Evolutionary conservation across 2,888 invertebrate genomes (phyloP).

Genomic region (Diplolepis rosae): DNA sequence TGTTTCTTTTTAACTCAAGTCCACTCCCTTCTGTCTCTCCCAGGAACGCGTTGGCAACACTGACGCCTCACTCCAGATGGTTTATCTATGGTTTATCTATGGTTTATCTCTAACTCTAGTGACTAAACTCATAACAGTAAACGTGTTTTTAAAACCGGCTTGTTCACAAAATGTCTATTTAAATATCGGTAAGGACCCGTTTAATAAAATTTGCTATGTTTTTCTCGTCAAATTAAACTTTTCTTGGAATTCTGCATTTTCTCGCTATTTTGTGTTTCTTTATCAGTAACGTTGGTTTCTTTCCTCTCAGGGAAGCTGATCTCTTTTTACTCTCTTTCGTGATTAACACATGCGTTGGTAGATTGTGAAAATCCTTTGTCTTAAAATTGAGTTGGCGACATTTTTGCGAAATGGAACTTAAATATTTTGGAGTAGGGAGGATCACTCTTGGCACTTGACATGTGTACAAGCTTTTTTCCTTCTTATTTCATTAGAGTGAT

Average conservation of each 20-base stretch:
- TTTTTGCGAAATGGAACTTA: not conserved
- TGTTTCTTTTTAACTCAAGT: conserved; percentile 10
- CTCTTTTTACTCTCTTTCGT: not conserved
- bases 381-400: not conserved
- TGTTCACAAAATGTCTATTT: not conserved
- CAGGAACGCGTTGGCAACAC: conserved; percentile 42
- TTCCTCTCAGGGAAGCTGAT: not conserved
- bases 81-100: too few relatives aligned
- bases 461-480: not conserved
- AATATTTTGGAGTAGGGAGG: not conserved
- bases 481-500: conserved; percentile 2
- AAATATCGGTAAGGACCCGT: conserved; percentile 9
- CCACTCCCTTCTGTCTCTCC: conserved; percentile 39
- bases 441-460: not conserved
- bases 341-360: not conserved
- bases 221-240: not conserved
- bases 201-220: not conserved
- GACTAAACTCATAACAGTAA: conserved; percentile 36
- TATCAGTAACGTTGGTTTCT: not conserved
- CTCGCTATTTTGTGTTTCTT: not conserved
- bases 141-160: conserved; percentile 33
- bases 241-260: not conserved
- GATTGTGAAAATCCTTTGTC: conserved; percentile 10
- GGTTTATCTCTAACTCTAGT: too few relatives aligned
- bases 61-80: conserved; percentile 41